Conservation (phyloP, 2,113 vertebrate genomes). For the Hymenochirus boettgeri region DNA sequence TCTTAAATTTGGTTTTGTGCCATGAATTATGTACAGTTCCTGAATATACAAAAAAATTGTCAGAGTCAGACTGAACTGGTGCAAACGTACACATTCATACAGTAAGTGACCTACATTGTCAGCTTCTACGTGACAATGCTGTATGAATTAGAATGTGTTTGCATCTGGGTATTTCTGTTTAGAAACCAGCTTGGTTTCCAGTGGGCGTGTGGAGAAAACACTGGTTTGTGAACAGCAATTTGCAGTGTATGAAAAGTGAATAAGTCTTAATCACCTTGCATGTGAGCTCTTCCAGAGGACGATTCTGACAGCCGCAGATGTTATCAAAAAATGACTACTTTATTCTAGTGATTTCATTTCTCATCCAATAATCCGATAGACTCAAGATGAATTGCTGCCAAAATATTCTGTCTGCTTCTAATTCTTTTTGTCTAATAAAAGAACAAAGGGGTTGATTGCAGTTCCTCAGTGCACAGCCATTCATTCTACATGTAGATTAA, state of each 20-base stretch:
- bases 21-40: no score
- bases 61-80: background rate
- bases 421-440: slow-evolving; percentile 40
- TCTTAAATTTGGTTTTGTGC: no score
- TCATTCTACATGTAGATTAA: slow-evolving; percentile 21
- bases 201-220: slow-evolving; percentile 22
- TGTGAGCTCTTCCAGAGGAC: slow-evolving; percentile 25
- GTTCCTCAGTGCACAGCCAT: slow-evolving; percentile 26
- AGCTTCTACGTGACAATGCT: background rate
- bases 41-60: no score
- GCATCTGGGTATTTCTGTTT: background rate
- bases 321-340: slow-evolving; percentile 44
- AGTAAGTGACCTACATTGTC: background rate
- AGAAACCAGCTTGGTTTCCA: slow-evolving; percentile 3
- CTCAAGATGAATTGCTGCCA: slow-evolving; percentile 39
- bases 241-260: slow-evolving; percentile 16
- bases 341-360: slow-evolving; percentile 40
- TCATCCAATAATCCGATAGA: slow-evolving; percentile 37
- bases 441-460: slow-evolving; percentile 41
- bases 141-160: background rate
- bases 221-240: slow-evolving; percentile 22
- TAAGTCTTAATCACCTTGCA: slow-evolving; percentile 23
- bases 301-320: slow-evolving; percentile 38
- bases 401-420: slow-evolving; percentile 31
- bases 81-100: background rate